Evolutionary conservation across 1,140 invertebrate species (phyloP).

Genomic region (Pseudoatta argentina): DNA sequence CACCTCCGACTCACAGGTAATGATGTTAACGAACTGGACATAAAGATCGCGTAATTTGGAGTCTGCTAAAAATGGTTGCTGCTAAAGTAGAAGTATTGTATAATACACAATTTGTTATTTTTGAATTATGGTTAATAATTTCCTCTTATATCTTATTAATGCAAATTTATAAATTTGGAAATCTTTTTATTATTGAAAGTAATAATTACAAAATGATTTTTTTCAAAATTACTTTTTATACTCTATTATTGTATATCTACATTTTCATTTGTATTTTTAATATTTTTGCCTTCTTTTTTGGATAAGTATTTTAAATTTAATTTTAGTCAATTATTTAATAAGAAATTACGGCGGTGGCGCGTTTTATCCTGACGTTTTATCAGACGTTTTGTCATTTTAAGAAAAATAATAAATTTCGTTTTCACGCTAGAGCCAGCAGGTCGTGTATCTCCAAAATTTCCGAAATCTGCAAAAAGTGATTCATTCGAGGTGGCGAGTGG

Average conservation of each 20-base stretch:
- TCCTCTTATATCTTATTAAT: background rate
- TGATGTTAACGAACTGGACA: slow-evolving; percentile 3
- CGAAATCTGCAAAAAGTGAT: slow-evolving; percentile 82
- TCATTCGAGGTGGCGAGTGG: slow-evolving; percentile 73
- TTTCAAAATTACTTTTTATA: no score
- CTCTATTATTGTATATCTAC: no score
- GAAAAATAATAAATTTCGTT: slow-evolving; percentile 53
- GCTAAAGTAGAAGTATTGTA: background rate
- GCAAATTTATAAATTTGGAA: background rate
- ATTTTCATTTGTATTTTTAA: no score
- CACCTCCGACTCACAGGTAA: slow-evolving; percentile 87
- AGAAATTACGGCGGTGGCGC: slow-evolving; percentile 60
- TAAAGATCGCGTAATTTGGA: background rate
- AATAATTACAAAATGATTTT: background rate
- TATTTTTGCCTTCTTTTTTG: no score
- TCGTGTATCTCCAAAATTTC: slow-evolving; percentile 88
- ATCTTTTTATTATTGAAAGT: background rate
- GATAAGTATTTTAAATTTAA: background rate
- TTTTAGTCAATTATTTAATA: slow-evolving; percentile 5
- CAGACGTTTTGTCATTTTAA: background rate
- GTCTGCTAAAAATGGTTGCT: background rate
- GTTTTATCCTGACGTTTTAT: background rate
- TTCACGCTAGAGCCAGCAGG: slow-evolving; percentile 87
- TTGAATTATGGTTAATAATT: background rate
- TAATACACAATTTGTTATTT: background rate